phyloP scores from a whole-genome alignment of 2,888 invertebrate species.

The Chromoteleia sp. region DNA sequence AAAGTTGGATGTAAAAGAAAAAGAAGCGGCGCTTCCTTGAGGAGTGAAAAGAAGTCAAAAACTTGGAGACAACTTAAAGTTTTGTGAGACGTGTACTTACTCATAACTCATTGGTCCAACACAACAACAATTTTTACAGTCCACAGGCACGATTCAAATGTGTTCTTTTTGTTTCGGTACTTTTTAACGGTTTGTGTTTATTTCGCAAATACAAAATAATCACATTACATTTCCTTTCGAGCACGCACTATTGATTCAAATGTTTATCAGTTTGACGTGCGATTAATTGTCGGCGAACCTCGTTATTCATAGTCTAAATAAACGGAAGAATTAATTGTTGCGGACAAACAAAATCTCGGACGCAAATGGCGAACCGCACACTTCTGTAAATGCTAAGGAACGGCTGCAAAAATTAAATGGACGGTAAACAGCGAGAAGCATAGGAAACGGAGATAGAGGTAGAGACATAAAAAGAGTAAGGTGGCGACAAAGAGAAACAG shows the following conservation, averaged over 20 bases:
- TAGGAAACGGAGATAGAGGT: conserved; percentile 15
- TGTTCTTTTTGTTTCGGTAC: conserved; percentile 10
- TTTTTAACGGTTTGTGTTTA: conserved; percentile 10
- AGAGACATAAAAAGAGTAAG: background rate
- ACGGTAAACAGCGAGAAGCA: conserved; percentile 27
- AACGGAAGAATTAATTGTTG: conserved; percentile 47
- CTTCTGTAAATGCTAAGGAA: conserved; percentile 39
- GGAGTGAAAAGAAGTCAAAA: conserved; percentile 4
- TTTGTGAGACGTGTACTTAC: conserved; percentile 29
- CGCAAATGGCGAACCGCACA: conserved; percentile 20
- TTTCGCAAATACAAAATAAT: conserved; percentile 21
- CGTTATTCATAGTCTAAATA: conserved; percentile 44
- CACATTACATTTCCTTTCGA: conserved; percentile 18
- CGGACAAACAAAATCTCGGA: background rate
- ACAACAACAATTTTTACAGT: conserved; percentile 25
- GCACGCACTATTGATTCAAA: conserved; percentile 43
- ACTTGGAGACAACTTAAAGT: conserved; percentile 3
- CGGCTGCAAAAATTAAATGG: conserved; percentile 21
- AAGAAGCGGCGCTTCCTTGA: too few species aligned
- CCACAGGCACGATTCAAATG: conserved; percentile 19
- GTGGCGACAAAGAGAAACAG: background rate
- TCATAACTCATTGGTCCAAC: conserved; percentile 21
- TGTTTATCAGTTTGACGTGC: conserved; percentile 26
- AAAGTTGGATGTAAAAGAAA: too few species aligned
- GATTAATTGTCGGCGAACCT: conserved; percentile 26